Conservation (phyloP, 1,140 invertebrate species). For the Heliconius eleuchia region DNA sequence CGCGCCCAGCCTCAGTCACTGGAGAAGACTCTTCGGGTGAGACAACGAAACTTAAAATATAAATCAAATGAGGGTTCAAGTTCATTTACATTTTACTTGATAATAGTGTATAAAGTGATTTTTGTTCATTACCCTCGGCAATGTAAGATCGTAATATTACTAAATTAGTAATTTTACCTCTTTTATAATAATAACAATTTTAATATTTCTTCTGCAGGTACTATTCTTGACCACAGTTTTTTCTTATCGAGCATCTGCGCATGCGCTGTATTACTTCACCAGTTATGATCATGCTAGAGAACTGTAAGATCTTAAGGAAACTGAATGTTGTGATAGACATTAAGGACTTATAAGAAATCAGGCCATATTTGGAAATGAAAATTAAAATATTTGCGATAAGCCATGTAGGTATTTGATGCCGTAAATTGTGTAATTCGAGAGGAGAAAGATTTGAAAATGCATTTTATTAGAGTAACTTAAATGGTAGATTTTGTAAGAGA, state of each 20-base stretch:
- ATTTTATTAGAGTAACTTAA: neutral
- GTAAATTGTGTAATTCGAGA: neutral
- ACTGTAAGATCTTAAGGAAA: slow-evolving; percentile 53
- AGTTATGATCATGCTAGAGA: slow-evolving; percentile 58
- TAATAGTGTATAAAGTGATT: too few relatives aligned
- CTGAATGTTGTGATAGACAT: slow-evolving; percentile 76
- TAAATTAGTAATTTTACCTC: too few relatives aligned
- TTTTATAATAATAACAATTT: too few relatives aligned
- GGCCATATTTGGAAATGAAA: slow-evolving; percentile 20
- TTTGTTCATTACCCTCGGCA: too few relatives aligned
- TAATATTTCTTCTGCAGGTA: slow-evolving; percentile 36
- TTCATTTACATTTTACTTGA: too few relatives aligned
- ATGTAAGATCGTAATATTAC: too few relatives aligned
- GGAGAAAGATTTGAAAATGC: neutral
- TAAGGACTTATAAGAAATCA: slow-evolving; percentile 24
- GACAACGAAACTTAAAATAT: neutral
- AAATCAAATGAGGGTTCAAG: too few relatives aligned
- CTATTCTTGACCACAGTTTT: slow-evolving; percentile 28
- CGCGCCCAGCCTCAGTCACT: slow-evolving; percentile 68
- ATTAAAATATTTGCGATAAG: neutral
- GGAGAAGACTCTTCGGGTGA: slow-evolving; percentile 68
- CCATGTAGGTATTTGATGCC: neutral
- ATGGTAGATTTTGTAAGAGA: neutral
- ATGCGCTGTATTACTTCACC: slow-evolving; percentile 35
- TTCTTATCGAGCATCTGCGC: slow-evolving; percentile 42